phyloP scores from a whole-genome alignment of 2,888 invertebrate genomes.

The Agrotis exclamationis region DNA sequence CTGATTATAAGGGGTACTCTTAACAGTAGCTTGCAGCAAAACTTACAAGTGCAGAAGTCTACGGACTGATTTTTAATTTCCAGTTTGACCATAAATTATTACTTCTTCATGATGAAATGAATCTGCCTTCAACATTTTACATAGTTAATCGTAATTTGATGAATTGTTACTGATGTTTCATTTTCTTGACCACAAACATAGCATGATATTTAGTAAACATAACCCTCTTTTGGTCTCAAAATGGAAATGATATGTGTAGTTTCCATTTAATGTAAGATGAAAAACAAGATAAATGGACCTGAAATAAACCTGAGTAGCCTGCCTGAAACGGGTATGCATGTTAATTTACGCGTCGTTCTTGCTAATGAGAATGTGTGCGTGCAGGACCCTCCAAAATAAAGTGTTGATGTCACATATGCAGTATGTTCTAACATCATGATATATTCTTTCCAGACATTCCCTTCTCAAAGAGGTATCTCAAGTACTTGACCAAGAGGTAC shows the following conservation, averaged over 20 bases:
- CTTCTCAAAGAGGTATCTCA: constrained; percentile 97
- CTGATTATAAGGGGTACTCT: neutral
- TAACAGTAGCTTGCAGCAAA: too few relatives aligned
- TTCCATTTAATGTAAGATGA: too few relatives aligned
- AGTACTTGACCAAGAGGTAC: constrained; percentile 99
- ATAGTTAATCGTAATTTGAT: neutral
- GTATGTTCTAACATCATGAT: neutral
- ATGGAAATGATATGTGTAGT: too few relatives aligned
- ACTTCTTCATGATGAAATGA: neutral
- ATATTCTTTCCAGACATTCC: constrained; percentile 90
- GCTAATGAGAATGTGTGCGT: too few relatives aligned
- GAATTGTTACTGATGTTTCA: too few relatives aligned
- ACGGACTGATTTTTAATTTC: neutral
- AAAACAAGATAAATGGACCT: too few relatives aligned
- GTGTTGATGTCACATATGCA: neutral
- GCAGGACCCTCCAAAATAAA: neutral
- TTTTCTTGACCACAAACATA: neutral
- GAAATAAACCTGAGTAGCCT: too few relatives aligned
- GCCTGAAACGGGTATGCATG: too few relatives aligned
- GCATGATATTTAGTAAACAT: constrained; percentile 45
- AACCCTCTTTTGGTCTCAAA: constrained; percentile 25
- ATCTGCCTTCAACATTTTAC: neutral
- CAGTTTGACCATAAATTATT: neutral
- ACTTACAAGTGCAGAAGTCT: constrained; percentile 3
- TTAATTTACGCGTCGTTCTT: too few relatives aligned